Evolutionary conservation across 2,888 invertebrate genomes (phyloP).

Genomic region (Cerastis leucographa): DNA sequence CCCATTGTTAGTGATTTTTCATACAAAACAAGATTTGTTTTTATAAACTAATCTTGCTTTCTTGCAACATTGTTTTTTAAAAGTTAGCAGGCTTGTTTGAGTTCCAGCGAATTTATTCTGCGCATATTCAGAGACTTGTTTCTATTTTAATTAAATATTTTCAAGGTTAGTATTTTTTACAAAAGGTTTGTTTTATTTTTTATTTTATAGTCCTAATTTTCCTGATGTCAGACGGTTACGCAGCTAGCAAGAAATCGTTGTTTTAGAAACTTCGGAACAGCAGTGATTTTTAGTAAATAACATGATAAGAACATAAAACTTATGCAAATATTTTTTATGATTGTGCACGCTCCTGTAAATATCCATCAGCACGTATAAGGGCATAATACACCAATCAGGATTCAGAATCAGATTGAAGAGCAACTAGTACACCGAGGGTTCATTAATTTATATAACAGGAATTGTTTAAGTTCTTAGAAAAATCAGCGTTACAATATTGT

Average conservation of each 20-base stretch:
- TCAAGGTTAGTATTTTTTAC: neutral
- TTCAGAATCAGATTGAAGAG: neutral
- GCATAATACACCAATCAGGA: neutral
- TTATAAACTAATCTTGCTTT: neutral
- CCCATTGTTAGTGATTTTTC: neutral
- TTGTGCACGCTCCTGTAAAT: neutral
- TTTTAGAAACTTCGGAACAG: neutral
- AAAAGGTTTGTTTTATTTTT: neutral
- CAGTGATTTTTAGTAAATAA: neutral
- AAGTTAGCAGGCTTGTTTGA: neutral
- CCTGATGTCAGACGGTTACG: neutral
- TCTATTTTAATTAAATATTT: neutral
- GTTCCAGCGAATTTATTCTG: neutral
- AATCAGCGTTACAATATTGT: too few species aligned
- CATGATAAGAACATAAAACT: neutral
- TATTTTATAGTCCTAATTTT: neutral
- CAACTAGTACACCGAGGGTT: neutral
- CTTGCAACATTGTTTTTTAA: neutral
- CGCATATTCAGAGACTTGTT: neutral
- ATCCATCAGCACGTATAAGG: neutral
- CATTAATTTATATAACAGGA: neutral
- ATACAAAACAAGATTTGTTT: neutral
- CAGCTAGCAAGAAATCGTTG: neutral
- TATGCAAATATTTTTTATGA: neutral
- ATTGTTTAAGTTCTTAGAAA: neutral